Conservation (phyloP, 2,888 invertebrate genomes). For the Aspidiotus destructor region DNA sequence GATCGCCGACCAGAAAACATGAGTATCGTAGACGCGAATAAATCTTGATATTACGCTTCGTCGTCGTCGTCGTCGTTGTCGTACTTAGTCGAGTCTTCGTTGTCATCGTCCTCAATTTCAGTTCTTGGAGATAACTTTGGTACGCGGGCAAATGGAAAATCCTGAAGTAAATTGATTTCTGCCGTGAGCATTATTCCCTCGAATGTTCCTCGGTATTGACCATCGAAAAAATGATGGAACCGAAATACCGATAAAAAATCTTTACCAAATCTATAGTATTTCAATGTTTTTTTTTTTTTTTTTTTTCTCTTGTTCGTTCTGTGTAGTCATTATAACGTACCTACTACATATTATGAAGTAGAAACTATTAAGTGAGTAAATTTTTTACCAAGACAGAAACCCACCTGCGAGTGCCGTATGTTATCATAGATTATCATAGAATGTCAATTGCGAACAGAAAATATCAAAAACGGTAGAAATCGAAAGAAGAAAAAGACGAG, state of each 20-base stretch:
- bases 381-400: neutral
- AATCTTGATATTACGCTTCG: slow-evolving; percentile 45
- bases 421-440: neutral
- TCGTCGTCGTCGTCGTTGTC: slow-evolving; percentile 25
- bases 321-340: no score
- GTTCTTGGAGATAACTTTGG: neutral
- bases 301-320: no score
- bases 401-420: neutral
- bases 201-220: no score
- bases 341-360: no score
- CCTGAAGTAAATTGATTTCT: slow-evolving; percentile 1
- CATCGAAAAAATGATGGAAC: no score
- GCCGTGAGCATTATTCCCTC: neutral
- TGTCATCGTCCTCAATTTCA: neutral
- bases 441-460: neutral
- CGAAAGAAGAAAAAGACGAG: neutral
- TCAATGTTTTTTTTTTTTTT: no score
- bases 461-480: neutral
- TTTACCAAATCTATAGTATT: no score
- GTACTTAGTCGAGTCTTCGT: slow-evolving; percentile 15
- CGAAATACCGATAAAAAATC: no score
- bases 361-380: neutral
- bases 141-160: neutral
- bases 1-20: slow-evolving; percentile 56
- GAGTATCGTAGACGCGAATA: slow-evolving; percentile 42